Evolutionary conservation across 1,140 invertebrate species (phyloP).

Genomic region (Drosophila varians): DNA sequence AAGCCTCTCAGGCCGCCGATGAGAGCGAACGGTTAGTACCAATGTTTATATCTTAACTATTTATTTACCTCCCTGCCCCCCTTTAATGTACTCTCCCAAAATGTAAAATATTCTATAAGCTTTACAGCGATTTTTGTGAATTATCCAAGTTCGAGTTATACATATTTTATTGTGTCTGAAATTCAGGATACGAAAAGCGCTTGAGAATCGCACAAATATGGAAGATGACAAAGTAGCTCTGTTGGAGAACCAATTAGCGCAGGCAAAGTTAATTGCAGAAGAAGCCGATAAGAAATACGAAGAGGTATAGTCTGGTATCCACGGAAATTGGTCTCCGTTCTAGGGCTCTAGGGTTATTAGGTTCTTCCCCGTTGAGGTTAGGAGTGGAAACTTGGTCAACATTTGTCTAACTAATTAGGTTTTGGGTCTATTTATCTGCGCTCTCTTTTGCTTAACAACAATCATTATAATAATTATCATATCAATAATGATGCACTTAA

Average conservation of each 20-base stretch:
- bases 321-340: slow-evolving; percentile 36
- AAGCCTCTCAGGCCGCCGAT: slow-evolving; percentile 99
- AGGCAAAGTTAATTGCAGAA: slow-evolving; percentile 98
- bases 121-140: slow-evolving; percentile 44
- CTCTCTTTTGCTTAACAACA: slow-evolving; percentile 53
- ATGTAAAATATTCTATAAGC: slow-evolving; percentile 54
- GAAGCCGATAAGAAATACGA: slow-evolving; percentile 99
- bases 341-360: slow-evolving; percentile 82
- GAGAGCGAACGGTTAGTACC: slow-evolving; percentile 98
- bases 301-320: slow-evolving; percentile 89
- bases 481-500: slow-evolving; percentile 29
- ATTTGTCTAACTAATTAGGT: slow-evolving; percentile 70
- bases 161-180: slow-evolving; percentile 30
- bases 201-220: slow-evolving; percentile 99
- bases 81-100: slow-evolving; percentile 12
- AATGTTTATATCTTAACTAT: slow-evolving; percentile 32
- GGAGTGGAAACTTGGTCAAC: slow-evolving; percentile 56
- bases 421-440: slow-evolving; percentile 64
- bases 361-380: slow-evolving; percentile 66
- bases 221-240: slow-evolving; percentile 98
- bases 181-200: slow-evolving; percentile 97
- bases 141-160: slow-evolving; percentile 69
- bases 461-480: slow-evolving; percentile 24
- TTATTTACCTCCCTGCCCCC: too few species aligned
- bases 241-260: slow-evolving; percentile 96